These are phyloP conservation scores for Theristus sp. DNA, from an alignment of 2,888 invertebrate genomes.

Conservation along the genomic window DNA sequence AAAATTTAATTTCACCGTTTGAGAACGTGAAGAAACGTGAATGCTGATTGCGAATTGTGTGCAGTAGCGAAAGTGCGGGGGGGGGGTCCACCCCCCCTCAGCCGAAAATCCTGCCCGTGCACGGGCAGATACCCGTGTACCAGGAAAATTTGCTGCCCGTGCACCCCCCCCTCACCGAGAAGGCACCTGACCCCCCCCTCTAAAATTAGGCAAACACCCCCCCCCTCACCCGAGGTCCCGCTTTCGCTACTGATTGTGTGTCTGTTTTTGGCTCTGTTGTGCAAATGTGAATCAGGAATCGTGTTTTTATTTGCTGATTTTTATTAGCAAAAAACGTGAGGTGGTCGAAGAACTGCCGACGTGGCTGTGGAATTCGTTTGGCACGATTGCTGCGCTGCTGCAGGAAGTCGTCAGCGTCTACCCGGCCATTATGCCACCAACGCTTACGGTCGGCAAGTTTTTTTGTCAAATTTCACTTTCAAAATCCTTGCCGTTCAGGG, in stretches of 20 bases:
- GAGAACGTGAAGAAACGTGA: too few species aligned
- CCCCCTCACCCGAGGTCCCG: too few species aligned
- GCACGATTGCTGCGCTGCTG: slow-evolving; percentile 80
- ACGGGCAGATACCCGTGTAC: too few species aligned
- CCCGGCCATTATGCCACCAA: slow-evolving; percentile 92
- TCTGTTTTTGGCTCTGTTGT: background rate
- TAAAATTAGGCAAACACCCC: too few species aligned
- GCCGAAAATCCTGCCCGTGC: too few species aligned
- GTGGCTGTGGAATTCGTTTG: slow-evolving; percentile 95
- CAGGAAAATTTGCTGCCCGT: too few species aligned
- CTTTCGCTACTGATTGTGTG: too few species aligned
- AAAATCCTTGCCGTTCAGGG: background rate
- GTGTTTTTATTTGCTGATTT: background rate
- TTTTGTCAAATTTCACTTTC: background rate
- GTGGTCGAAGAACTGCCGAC: slow-evolving; percentile 88
- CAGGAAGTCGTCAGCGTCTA: slow-evolving; percentile 91
- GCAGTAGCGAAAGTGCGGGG: too few species aligned
- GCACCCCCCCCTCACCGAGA: too few species aligned
- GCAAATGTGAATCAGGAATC: background rate
- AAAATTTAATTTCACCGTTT: too few species aligned
- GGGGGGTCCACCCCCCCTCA: too few species aligned
- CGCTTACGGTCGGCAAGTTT: slow-evolving; percentile 53
- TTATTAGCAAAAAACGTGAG: slow-evolving; percentile 56
- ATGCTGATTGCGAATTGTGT: slow-evolving; percentile 1
- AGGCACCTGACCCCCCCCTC: too few species aligned